phyloP scores from a whole-genome alignment of 2,888 invertebrate species.

The Bedellia somnulentella region DNA sequence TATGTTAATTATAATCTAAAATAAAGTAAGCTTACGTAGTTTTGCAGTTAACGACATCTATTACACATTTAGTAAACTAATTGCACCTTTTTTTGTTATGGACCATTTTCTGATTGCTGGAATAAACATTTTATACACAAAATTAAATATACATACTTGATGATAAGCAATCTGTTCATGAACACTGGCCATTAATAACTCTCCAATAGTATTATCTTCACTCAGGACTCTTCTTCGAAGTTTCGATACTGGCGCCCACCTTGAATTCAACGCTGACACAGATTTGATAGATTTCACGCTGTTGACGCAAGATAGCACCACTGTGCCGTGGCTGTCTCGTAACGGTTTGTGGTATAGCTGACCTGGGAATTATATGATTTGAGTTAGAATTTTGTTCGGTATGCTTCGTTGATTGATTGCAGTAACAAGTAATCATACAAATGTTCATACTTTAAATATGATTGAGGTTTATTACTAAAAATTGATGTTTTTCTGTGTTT shows the following conservation, averaged over 20 bases:
- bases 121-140: too few relatives aligned
- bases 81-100: too few relatives aligned
- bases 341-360: constrained; percentile 92
- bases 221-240: constrained; percentile 77
- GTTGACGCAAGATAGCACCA: constrained; percentile 87
- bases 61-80: too few relatives aligned
- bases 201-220: constrained; percentile 75
- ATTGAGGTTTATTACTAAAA: too few relatives aligned
- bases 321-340: constrained; percentile 84
- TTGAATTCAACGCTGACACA: constrained; percentile 86
- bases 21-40: too few relatives aligned
- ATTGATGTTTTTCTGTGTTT: too few relatives aligned
- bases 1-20: too few relatives aligned
- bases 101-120: too few relatives aligned
- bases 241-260: constrained; percentile 90
- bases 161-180: constrained; percentile 74
- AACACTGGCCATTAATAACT: constrained; percentile 84
- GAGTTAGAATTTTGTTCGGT: not conserved
- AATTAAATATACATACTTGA: constrained; percentile 45
- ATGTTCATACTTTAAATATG: too few relatives aligned
- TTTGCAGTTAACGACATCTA: too few relatives aligned
- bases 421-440: too few relatives aligned
- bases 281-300: constrained; percentile 75
- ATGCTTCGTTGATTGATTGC: not conserved
- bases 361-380: constrained; percentile 53